Percentiles rank a stretch among this genome's conserved stretches.
Conservation (phyloP, 2,113 vertebrate genomes). For the Dendrocopos noguchii region DNA sequence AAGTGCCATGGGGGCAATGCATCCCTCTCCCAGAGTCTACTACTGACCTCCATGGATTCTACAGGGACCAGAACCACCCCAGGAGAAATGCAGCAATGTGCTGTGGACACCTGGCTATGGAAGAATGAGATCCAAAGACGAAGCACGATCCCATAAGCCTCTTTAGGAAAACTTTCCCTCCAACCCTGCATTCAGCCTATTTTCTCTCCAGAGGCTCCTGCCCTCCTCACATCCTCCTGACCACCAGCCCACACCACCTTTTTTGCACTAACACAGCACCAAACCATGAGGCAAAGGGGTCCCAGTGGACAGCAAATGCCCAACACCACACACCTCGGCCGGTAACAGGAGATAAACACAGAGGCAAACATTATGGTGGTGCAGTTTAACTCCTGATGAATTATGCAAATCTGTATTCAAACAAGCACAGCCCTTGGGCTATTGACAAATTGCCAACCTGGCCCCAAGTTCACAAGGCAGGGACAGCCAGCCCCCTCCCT, state of each 20-base stretch:
- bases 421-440: background rate
- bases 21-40: background rate
- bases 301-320: fast-evolving
- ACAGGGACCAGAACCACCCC: background rate
- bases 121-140: background rate
- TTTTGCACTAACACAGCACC: background rate
- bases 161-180: background rate
- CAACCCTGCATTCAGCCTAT: fast-evolving
- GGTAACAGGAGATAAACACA: background rate
- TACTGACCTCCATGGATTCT: background rate
- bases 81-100: fast-evolving
- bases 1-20: fast-evolving
- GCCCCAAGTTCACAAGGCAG: background rate
- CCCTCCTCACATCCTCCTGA: background rate
- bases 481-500: background rate
- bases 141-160: background rate
- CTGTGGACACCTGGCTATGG: background rate
- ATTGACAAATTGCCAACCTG: conserved; percentile 18
- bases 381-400: background rate
- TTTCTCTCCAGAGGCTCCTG: background rate
- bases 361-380: background rate
- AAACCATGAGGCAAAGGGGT: background rate
- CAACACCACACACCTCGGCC: background rate
- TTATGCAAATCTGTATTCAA: conserved; percentile 48
- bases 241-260: background rate